A percentile compares a stretch with the other conserved stretches of the same genome.
phyloP scores from a whole-genome alignment of 1,140 invertebrate genomes.

The Zaprionus ornatus region DNA sequence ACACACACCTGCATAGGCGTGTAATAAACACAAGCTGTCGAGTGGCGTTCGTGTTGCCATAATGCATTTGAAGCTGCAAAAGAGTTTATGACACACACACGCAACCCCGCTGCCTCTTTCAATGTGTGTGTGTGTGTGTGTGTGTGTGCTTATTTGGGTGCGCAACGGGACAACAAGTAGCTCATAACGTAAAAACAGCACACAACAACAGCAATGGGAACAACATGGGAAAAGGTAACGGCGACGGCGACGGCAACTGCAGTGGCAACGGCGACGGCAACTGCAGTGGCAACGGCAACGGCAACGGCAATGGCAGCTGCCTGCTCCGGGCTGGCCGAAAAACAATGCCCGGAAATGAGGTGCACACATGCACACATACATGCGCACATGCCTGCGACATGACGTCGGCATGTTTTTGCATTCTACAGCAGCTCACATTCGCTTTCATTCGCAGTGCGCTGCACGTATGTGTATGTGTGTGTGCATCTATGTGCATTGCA shows the following conservation, averaged over 20 bases:
- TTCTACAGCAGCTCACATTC: slow-evolving; percentile 39
- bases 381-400: slow-evolving; percentile 17
- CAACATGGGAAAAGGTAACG: slow-evolving; percentile 13
- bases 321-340: slow-evolving; percentile 34
- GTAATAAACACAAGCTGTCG: slow-evolving; percentile 43
- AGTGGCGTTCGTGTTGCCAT: slow-evolving; percentile 70
- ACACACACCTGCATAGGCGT: slow-evolving; percentile 20
- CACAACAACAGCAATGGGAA: slow-evolving; percentile 14
- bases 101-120: slow-evolving; percentile 38
- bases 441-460: slow-evolving; percentile 43
- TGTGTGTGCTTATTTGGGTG: slow-evolving; percentile 8
- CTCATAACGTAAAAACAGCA: slow-evolving; percentile 63
- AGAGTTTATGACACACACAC: slow-evolving; percentile 64
- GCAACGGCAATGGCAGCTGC: neutral
- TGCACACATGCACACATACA: slow-evolving; percentile 56
- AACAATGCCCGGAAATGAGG: slow-evolving; percentile 79
- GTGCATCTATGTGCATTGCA: neutral
- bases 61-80: slow-evolving; percentile 75
- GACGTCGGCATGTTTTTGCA: slow-evolving; percentile 42
- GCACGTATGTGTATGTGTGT: slow-evolving; percentile 23
- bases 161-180: slow-evolving; percentile 74
- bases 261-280: too few species aligned
- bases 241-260: neutral
- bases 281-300: neutral
- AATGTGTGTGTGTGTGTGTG: slow-evolving; percentile 16